Evolutionary conservation across 1,140 invertebrate species (phyloP), one percentile per base, ranked within the genome.

Genomic region (Latrodectus geometricus): DNA sequence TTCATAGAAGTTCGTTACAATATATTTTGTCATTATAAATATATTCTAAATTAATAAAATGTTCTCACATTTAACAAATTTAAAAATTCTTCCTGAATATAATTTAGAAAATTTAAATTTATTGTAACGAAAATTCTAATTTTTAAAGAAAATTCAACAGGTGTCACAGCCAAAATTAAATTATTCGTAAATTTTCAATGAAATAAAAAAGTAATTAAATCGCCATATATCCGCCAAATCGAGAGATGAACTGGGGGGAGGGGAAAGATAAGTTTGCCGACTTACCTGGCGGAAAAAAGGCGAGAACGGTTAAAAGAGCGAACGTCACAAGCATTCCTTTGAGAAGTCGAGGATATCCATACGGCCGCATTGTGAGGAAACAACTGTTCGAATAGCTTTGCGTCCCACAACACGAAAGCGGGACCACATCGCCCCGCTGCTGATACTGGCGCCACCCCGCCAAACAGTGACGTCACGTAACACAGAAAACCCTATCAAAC

Each of bases 371-470:
- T 50, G 50, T 72, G 21, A 74, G 14, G 9, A 74, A 21, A 73
- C 80, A 83, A 83, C 80, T 72, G 80, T 49, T 11, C 70, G 72
- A 83, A 83, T 83, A 61, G 80, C 54, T n/a, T n/a, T n/a, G 68
- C 68, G 68, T 61, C 23, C 23, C 66, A n/a, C 35, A 12, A 49
- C 68, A 49, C 54, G 35, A 61, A 61, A 61, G 2, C 17, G 54
- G 68, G 48, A 54, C 77, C 17, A 56, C 77, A 68, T 17, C 61
- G 54, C 21, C 56, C 77, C 78, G 78, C 48, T 48, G 56, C 54
- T 61, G 54, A 61, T 61, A 61, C 78, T 81, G 78, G 78, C 78
- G 78, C 78, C 78, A 81, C 78, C 69, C 68, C 56, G 17, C 35
- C 78, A 70, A 56, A 48, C 69, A 14, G 20, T 81, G 78, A 81